Evolutionary conservation across 2,797 vertebrate genomes (phyloP).

Genomic region (Spatula clypeata): DNA sequence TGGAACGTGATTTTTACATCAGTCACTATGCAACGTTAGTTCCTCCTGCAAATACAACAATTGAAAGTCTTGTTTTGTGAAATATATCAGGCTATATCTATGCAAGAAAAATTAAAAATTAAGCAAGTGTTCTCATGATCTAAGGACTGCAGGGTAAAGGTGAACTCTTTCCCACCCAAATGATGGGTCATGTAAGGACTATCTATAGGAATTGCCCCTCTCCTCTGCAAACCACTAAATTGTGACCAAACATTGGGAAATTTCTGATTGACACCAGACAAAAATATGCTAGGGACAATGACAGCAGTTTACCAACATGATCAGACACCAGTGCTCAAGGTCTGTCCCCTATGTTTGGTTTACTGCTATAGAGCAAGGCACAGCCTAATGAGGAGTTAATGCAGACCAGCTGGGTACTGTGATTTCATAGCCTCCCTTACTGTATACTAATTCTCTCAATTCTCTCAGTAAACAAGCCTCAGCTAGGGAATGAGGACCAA

Average conservation of each 20-base stretch:
- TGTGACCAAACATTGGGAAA: not conserved
- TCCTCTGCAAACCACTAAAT: not conserved
- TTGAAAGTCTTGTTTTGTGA: not conserved
- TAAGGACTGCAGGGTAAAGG: not conserved
- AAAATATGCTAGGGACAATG: not conserved
- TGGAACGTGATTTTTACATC: not conserved
- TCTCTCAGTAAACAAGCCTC: constrained; percentile 3
- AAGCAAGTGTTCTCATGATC: not conserved
- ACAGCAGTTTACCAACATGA: not conserved
- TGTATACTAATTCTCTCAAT: not conserved
- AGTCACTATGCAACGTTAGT: rapidly evolving
- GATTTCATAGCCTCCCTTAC: not conserved
- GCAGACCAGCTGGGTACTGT: not conserved
- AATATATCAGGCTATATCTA: not conserved
- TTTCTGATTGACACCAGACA: not conserved
- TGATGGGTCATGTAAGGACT: rapidly evolving
- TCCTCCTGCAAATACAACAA: not conserved
- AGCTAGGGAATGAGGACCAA: not conserved
- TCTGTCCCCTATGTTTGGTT: not conserved
- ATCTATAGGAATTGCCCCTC: not conserved
- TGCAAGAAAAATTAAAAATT: not conserved
- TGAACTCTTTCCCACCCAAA: not conserved
- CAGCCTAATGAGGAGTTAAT: not conserved
- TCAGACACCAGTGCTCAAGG: not conserved
- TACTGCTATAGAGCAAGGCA: not conserved